phyloP scores from a whole-genome alignment of 2,113 vertebrate genomes.

The Halcyon malimbica region DNA sequence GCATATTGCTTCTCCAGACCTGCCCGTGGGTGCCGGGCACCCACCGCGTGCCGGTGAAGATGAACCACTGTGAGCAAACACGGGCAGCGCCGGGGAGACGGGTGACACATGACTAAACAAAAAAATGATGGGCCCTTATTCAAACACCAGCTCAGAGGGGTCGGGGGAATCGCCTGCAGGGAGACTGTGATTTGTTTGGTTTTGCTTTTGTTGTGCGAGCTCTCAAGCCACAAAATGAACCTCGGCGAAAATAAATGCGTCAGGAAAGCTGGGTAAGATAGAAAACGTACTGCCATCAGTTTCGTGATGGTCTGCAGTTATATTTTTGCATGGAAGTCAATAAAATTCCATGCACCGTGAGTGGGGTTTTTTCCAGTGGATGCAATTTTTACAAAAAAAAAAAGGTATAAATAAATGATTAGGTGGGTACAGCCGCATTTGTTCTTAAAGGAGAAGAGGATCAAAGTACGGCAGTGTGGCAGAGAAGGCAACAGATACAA shows the following conservation, averaged over 20 bases:
- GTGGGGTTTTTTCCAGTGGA: slow-evolving; percentile 3
- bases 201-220: not conserved
- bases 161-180: not conserved
- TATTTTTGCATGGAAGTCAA: slow-evolving; percentile 22
- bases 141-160: not conserved
- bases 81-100: not conserved
- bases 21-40: not conserved
- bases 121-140: not conserved
- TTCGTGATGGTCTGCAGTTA: slow-evolving; percentile 8
- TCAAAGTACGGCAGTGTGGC: not conserved
- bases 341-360: not conserved
- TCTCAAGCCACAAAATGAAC: not conserved
- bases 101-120: not conserved
- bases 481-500: not conserved
- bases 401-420: slow-evolving; percentile 49
- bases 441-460: slow-evolving; percentile 21
- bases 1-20: not conserved
- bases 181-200: not conserved
- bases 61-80: not conserved
- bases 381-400: slow-evolving; percentile 25
- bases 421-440: not conserved
- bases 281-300: not conserved
- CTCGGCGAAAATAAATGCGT: not conserved
- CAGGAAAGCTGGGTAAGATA: not conserved
- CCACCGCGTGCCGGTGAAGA: not conserved